Conservation (phyloP, 2,888 invertebrate species). For the Xestia rhomboidea region DNA sequence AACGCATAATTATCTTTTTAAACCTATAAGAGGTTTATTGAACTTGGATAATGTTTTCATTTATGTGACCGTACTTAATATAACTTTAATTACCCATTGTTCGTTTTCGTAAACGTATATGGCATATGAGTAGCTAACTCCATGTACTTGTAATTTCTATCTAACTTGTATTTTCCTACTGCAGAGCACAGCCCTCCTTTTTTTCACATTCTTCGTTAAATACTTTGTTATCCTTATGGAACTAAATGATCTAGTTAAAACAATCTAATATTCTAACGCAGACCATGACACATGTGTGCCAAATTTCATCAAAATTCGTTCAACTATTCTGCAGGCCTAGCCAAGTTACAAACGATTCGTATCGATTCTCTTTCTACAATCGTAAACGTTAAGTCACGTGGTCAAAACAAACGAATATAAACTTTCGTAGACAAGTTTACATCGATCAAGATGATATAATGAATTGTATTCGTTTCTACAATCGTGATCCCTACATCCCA, state of each 20-base stretch:
- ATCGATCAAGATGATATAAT: too few relatives aligned
- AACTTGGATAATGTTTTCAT: slow-evolving; percentile 17
- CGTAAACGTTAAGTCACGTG: too few relatives aligned
- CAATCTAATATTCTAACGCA: background rate
- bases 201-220: background rate
- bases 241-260: background rate
- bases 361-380: too few relatives aligned
- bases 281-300: background rate
- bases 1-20: background rate
- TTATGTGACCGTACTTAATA: slow-evolving; percentile 1
- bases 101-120: background rate
- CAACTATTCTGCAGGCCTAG: too few relatives aligned
- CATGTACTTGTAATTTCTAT: background rate
- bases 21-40: slow-evolving; percentile 14
- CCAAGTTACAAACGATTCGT: too few relatives aligned
- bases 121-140: background rate
- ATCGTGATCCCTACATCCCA: too few relatives aligned
- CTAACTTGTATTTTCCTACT: background rate
- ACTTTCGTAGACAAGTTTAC: too few relatives aligned
- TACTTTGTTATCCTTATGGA: background rate
- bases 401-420: too few relatives aligned
- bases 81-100: background rate
- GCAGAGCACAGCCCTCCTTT: background rate
- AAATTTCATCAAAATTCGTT: background rate
- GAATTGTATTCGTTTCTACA: too few relatives aligned